phyloP scores from a whole-genome alignment of 2,888 invertebrate genomes.

The Crematogaster levior region DNA sequence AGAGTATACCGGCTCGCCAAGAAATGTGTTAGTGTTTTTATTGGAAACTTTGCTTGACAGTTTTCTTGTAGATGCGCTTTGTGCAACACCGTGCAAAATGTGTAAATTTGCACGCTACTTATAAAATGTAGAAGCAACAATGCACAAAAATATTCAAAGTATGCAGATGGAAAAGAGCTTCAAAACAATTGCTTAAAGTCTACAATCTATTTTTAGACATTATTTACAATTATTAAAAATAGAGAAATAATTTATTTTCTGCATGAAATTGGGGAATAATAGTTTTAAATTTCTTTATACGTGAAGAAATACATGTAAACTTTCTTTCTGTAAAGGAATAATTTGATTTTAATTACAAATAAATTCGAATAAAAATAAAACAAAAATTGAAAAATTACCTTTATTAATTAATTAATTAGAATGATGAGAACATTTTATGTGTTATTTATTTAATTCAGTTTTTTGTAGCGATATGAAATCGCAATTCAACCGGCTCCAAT shows the following conservation, averaged over 20 bases:
- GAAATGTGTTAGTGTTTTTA: conserved; percentile 24
- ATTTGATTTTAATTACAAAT: background rate
- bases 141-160: background rate
- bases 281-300: background rate
- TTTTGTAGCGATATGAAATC: background rate
- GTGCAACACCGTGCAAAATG: background rate
- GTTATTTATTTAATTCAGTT: background rate
- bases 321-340: background rate
- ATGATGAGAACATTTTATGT: background rate
- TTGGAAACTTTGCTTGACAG: conserved; percentile 2
- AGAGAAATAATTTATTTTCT: background rate
- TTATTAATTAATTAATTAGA: no score
- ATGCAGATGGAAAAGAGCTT: background rate
- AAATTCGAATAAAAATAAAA: background rate
- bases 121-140: background rate
- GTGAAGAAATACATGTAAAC: background rate
- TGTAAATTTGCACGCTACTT: background rate
- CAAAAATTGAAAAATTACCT: background rate
- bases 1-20: background rate
- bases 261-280: no score
- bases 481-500: background rate
- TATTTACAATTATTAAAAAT: background rate
- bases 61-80: background rate
- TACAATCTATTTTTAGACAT: background rate
- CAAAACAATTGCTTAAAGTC: background rate